Evolutionary conservation across 2,113 vertebrate genomes (phyloP), one percentile per base, ranked within the genome.

Genomic region (Ciconia boyciana): DNA sequence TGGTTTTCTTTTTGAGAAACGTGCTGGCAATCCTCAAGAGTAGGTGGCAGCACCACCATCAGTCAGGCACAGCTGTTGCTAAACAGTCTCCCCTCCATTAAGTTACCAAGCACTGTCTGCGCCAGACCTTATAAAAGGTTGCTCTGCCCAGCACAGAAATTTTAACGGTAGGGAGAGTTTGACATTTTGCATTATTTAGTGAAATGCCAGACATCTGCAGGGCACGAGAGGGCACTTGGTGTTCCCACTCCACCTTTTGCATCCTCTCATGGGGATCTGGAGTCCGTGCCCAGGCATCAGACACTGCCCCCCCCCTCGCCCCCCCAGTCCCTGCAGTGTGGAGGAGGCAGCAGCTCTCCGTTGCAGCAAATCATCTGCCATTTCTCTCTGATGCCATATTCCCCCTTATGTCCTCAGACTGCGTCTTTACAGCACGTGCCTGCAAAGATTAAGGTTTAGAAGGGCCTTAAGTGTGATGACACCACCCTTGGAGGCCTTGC

Each of bases 241-340:
- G 39, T 9, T 89, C 34, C 76, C 48, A 20, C 36, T 84, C 39
- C 43, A n/a, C 58, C 32, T 64, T 29, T 60, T 41, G 64, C 46
- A 52, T 41, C 58, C 44, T 78, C 29, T 28, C 0, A 0, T 34
- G 34, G n/a, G 28, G 13, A 34, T 15, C 0, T 21, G 52, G 13
- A 75, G 48, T 8, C 29, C 0, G 0, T 75, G 52, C 11, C 32
- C 51, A 25, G 26, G 39, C 41, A 29, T 14, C 19, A 41, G 28
- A 49, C 39, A 39, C 39, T 39, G 39, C 39, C 39, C 39, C 12
- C 12, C 6, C 1, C 39, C 39, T 9, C 39, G 4, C 39, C 0
- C 11, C 18, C 14, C 16, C 48, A n/a, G 13, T 7, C 41, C 39
- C 51, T 41, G 36, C 2, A 0, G 54, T 46, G 43, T 5, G 60